These are phyloP conservation scores for Amorpha juglandis DNA, from an alignment of 2,888 invertebrate species.

Conservation along the genomic window DNA sequence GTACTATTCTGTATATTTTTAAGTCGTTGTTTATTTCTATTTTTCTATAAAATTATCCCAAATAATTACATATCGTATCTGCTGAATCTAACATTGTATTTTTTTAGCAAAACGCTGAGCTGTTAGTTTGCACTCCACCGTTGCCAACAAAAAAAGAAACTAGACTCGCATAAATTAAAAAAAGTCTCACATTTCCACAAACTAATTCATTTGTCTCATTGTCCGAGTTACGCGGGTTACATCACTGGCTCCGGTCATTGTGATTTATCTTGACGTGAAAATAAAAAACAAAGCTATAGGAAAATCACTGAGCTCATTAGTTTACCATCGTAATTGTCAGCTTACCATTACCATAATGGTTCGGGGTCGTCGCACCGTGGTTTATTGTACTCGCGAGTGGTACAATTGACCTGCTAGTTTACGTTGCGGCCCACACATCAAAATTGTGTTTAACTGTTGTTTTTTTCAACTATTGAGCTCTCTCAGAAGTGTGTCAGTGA, in stretches of 20 bases:
- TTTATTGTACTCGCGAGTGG: conserved; percentile 35
- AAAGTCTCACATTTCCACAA: conserved; percentile 8
- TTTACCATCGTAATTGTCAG: conserved; percentile 34
- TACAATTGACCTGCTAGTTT: conserved; percentile 57
- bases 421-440: conserved; percentile 59
- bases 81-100: background rate
- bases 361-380: conserved; percentile 38
- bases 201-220: background rate
- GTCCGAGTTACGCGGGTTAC: conserved; percentile 15
- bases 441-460: conserved; percentile 50
- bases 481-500: conserved; percentile 43
- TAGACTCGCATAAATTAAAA: background rate
- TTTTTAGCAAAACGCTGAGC: background rate
- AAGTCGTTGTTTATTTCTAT: no score
- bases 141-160: background rate
- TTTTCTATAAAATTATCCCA: no score
- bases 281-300: conserved; percentile 16
- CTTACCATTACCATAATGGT: conserved; percentile 39
- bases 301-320: conserved; percentile 35
- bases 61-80: background rate
- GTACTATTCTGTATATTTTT: no score
- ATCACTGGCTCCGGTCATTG: conserved; percentile 7
- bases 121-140: background rate
- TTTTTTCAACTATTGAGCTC: conserved; percentile 43
- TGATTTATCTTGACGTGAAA: conserved; percentile 13